Base-by-base conservation (phyloP, 1,140 invertebrate species). In the Platyscapa corneri region DNA sequence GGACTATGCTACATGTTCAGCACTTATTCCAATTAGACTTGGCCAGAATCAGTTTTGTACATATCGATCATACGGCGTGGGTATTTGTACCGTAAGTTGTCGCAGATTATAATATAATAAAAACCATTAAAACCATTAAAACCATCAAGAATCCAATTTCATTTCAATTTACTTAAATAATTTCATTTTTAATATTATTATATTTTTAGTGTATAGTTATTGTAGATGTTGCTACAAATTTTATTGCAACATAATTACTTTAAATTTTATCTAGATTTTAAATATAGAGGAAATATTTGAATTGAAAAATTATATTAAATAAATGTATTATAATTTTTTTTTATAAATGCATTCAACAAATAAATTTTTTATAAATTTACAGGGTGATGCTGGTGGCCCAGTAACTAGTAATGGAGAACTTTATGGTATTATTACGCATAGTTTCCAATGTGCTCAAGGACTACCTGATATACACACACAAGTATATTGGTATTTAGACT, bases 381-480 rank as follows among this genome's bases (percentile, higher is more conserved):
- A 74, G 70, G 39, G 23, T n/a, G 70, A 74, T n/a, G 30, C 16
- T 74, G 70, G 70, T n/a, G 70, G 70, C 12, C 37, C 70, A 42
- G 37, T 74, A 1, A 42, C 10, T 42, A 42, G 37, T n/a, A 42
- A 74, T 42, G 70, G 39, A n/a, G 70, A 74, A 42, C 23, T 74
- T 42, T 74, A 74, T n/a, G 70, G 70, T 74, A 42, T 74, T 27
- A 74, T 74, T 42, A 7, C 37, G 5, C n/a, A 7, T n/a, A 42
- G 18, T 32, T 27, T 7, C 10, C 0, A 14, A 14, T 42, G 70
- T 32, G 70, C 23, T 8, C 3, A 74, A 10, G 70, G 37, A 0
- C 3, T 34, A n/a, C 37, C 70, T 27, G 70, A 74, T n/a, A 18
- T 74, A 8, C 70, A 74, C 42, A 42, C 70, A 6, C 7, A 7